Evolutionary conservation across 2,113 vertebrate species (phyloP).

Genomic region (Circaetus cinerascens): DNA sequence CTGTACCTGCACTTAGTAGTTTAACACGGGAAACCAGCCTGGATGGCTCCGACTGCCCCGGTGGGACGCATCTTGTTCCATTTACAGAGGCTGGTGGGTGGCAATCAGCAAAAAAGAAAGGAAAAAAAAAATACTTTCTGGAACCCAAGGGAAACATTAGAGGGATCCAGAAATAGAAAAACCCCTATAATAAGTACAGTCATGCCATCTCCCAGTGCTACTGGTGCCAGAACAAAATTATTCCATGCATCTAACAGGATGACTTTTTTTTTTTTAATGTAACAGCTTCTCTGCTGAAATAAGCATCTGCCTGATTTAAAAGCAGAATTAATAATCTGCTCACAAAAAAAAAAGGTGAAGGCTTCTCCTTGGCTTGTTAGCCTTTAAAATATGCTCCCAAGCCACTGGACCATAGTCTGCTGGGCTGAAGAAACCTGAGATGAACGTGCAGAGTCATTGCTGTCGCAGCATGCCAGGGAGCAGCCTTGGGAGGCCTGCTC

Average conservation of each 20-base stretch:
- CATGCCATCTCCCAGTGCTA: conserved; percentile 6
- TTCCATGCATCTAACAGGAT: conserved; percentile 1
- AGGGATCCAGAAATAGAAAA: conserved; percentile 56
- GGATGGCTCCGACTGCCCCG: background rate
- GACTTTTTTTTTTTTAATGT: conserved; percentile 19
- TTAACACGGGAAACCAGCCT: background rate
- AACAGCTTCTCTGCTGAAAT: conserved; percentile 19
- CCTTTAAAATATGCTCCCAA: conserved; percentile 10
- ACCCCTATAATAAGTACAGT: conserved; percentile 1
- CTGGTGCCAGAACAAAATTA: conserved; percentile 48
- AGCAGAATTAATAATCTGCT: conserved; percentile 34
- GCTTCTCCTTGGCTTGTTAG: conserved; percentile 33
- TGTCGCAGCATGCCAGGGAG: background rate
- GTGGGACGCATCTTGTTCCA: conserved; percentile 37
- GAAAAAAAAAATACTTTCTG: conserved; percentile 4
- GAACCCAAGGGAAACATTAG: conserved; percentile 38
- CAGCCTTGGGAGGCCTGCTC: background rate
- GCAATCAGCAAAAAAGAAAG: conserved; percentile 48
- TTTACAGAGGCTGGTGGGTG: conserved; percentile 56
- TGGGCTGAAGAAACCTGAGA: background rate
- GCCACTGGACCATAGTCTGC: background rate
- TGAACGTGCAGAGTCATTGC: background rate
- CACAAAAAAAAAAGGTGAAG: background rate
- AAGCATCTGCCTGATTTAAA: conserved; percentile 29
- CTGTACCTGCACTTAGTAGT: background rate